Base-by-base conservation (phyloP, 1,140 invertebrate species). In the Euglossa dilemma region DNA sequence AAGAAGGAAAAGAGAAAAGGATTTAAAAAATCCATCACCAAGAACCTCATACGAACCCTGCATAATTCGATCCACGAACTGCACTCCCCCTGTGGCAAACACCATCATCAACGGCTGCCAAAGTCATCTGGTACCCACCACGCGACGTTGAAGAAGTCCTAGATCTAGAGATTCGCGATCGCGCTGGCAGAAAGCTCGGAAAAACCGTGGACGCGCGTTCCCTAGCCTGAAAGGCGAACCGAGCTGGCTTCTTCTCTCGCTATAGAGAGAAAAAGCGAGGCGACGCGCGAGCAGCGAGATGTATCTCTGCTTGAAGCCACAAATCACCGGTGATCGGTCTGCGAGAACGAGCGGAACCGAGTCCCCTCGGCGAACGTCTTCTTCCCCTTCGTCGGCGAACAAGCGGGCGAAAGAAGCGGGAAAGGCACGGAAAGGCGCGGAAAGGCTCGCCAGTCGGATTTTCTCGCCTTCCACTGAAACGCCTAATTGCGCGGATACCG, bases 401-500 rank as follows among this genome's bases (percentile, higher is more conserved):
- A 47, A 85, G 61, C 43, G 14, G 12, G 9, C 20, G n/a, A 56
- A 28, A 36, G n/a, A 43, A 64, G n/a, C 36, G 20, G 3, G 61
- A 63, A 63, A 36, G 36, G 23, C 11, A n/a, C 6, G 23, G 64
- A n/a, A 43, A 36, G 54, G 67, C 56, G 18, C 73, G 63, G 67
- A 83, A 67, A 71, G 72, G 14, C 45, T 80, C 75, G 67, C 79
- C 72, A 78, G 72, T 36, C 18, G 52, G 18, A 69, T 84, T 88
- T 84, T 84, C 85, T 88, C 73, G 84, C 70, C 75, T 23, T 63
- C 52, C 36, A 67, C 12, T 20, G 66, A 70, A 43, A 69, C 25
- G 71, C 67, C 75, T 88, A 83, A 86, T 89, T 79, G 70, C 69
- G 74, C 64, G 72, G 85, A 77, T 86, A 85, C 84, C 85, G 85